Percentiles rank a stretch among this genome's conserved stretches.
Conservation (phyloP, 1,140 invertebrate genomes). For the Helicoverpa armigera region DNA sequence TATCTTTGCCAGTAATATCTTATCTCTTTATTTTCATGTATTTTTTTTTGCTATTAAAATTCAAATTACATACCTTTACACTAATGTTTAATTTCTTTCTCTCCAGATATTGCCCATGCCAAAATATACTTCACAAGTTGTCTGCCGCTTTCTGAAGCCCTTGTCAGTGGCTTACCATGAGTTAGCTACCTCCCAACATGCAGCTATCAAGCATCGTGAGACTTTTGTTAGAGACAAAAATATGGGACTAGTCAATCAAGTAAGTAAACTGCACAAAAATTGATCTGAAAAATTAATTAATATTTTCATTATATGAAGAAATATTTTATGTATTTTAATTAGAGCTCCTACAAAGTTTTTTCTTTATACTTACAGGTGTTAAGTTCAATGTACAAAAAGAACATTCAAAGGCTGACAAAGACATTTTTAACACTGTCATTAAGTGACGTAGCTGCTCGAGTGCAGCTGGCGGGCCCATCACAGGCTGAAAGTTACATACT, state of each 20-base stretch:
- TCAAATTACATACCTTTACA: background rate
- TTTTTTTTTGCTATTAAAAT: background rate
- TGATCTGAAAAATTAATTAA: background rate
- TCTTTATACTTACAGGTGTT: constrained; percentile 89
- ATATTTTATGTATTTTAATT: background rate
- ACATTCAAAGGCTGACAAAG: constrained; percentile 98
- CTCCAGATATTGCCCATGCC: constrained; percentile 91
- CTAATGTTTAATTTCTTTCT: constrained; percentile 23
- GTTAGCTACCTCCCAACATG: constrained; percentile 93
- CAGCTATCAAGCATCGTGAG: constrained; percentile 94
- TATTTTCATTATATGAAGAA: no score
- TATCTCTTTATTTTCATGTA: background rate
- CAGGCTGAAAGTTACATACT: constrained; percentile 98
- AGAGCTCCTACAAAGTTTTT: background rate
- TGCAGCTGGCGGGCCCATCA: constrained; percentile 92
- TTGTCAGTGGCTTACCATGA: constrained; percentile 97
- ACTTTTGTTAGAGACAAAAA: constrained; percentile 95
- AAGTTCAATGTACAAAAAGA: constrained; percentile 97
- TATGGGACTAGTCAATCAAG: constrained; percentile 93
- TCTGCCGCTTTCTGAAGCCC: constrained; percentile 96
- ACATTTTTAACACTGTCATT: constrained; percentile 98
- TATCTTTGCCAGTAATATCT: no score
- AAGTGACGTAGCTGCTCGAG: constrained; percentile 96
- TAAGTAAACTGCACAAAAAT: constrained; percentile 52
- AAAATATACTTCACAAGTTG: constrained; percentile 96